Evolutionary conservation across 2,888 invertebrate species (phyloP).

Genomic region (Poecilobothrus nobilitatus): DNA sequence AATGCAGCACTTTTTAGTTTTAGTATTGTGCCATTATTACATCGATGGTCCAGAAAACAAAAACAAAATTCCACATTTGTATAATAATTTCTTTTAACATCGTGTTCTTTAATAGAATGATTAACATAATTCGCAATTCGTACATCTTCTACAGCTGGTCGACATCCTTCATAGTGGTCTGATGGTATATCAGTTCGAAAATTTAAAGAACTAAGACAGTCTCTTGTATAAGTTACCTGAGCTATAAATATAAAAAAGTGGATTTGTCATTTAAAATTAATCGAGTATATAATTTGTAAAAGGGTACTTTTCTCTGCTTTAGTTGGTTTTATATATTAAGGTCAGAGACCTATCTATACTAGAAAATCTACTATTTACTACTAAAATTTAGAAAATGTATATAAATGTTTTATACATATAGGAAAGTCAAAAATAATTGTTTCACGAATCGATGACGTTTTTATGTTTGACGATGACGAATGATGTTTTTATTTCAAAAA

Average conservation of each 20-base stretch:
- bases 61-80: conserved; percentile 79
- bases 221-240: conserved; percentile 69
- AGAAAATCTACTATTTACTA: too few relatives aligned
- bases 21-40: conserved; percentile 49
- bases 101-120: conserved; percentile 74
- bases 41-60: conserved; percentile 83
- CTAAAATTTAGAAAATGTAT: too few relatives aligned
- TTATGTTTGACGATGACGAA: too few relatives aligned
- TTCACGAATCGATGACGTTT: too few relatives aligned
- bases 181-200: conserved; percentile 82
- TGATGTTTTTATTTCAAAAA: too few relatives aligned
- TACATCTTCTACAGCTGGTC: conserved; percentile 68
- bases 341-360: too few relatives aligned
- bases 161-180: conserved; percentile 85
- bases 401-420: too few relatives aligned
- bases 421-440: too few relatives aligned
- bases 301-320: too few relatives aligned
- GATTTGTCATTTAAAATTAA: neutral
- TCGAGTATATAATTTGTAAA: too few relatives aligned
- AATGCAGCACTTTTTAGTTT: too few relatives aligned
- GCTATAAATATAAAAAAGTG: conserved; percentile 47
- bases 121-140: conserved; percentile 79
- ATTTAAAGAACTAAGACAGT: conserved; percentile 72
- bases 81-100: conserved; percentile 73
- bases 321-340: too few relatives aligned